Conservation (phyloP, 2,797 vertebrate species). For the Trematomus bernacchii region DNA sequence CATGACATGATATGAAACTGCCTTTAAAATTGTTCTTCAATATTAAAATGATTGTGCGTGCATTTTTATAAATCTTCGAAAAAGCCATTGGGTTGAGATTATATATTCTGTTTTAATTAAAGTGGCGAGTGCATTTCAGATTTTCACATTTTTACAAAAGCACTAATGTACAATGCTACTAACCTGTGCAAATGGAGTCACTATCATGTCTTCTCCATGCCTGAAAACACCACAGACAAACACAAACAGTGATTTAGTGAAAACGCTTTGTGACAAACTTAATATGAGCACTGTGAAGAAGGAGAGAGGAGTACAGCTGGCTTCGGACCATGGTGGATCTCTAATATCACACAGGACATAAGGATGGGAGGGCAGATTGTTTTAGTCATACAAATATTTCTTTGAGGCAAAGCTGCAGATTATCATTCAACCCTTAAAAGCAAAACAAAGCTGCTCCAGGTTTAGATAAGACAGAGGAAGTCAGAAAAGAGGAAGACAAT, state of each 20-base stretch:
- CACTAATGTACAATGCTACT: constrained; percentile 43
- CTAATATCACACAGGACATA: constrained; percentile 19
- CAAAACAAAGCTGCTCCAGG: neutral
- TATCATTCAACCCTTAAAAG: constrained; percentile 5
- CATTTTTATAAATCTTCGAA: neutral
- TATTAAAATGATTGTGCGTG: neutral
- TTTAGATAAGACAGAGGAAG: neutral
- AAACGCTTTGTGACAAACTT: constrained; percentile 7
- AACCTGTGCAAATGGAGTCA: constrained; percentile 97
- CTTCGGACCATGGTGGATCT: constrained; percentile 9
- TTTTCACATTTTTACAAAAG: neutral
- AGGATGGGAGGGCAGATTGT: constrained; percentile 7
- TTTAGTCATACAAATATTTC: constrained; percentile 53
- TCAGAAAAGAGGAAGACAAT: neutral
- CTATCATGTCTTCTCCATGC: constrained; percentile 97
- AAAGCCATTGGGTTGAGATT: neutral
- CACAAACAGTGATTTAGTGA: constrained; percentile 44
- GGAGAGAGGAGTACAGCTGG: constrained; percentile 1
- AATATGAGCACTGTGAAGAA: constrained; percentile 1
- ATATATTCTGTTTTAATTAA: neutral
- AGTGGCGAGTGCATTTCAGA: neutral
- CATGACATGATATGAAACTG: neutral
- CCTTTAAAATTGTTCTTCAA: neutral
- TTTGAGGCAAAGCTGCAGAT: constrained; percentile 41
- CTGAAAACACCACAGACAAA: constrained; percentile 76